These are phyloP conservation scores for Mus minutoides DNA, from an alignment of 2,797 vertebrate genomes.

Conservation along the genomic window DNA sequence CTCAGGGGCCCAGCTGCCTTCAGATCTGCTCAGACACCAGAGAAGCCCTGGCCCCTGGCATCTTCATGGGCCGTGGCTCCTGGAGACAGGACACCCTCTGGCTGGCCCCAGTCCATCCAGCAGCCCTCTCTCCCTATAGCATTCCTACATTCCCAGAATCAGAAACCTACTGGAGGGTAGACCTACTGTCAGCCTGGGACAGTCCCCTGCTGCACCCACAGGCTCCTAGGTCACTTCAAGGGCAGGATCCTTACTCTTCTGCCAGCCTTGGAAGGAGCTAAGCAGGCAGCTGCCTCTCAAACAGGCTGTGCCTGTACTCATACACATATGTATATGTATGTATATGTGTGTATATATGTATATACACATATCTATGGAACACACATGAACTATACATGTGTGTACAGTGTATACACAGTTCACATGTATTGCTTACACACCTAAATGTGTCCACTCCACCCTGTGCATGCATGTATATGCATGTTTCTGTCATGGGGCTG, in stretches of 20 bases:
- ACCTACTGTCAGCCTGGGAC: not conserved
- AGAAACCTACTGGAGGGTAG: not conserved
- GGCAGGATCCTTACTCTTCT: not conserved
- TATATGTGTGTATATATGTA: too few relatives aligned
- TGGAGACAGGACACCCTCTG: not conserved
- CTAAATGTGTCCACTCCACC: not conserved
- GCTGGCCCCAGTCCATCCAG: not conserved
- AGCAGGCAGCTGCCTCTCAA: not conserved
- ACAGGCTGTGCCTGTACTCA: not conserved
- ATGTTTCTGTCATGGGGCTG: not conserved
- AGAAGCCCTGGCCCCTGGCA: not conserved
- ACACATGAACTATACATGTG: too few relatives aligned
- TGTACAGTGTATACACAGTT: not conserved
- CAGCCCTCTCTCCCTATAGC: not conserved
- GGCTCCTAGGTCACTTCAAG: not conserved
- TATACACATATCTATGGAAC: not conserved
- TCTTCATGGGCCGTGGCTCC: not conserved
- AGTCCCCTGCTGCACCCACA: not conserved
- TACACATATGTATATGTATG: too few relatives aligned
- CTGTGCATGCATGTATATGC: not conserved
- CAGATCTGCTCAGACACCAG: not conserved
- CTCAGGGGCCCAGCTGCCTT: not conserved
- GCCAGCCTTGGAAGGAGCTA: not conserved
- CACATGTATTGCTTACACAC: not conserved
- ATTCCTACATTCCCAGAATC: not conserved